Conservation (phyloP, 2,888 invertebrate genomes). For the Conchocele bisecta region DNA sequence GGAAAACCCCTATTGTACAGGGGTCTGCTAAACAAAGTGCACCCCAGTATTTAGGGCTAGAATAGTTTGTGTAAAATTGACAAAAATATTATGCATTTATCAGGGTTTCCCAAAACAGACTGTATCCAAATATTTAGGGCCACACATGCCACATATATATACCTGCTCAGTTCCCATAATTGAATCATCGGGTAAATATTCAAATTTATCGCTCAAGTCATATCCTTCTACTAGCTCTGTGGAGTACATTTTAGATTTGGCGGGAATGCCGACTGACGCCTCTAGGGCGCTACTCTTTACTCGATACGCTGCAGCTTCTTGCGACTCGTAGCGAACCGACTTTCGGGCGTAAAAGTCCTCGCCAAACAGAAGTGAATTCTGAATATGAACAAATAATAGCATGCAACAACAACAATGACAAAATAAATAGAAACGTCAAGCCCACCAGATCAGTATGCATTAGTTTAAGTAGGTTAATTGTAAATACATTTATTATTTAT, state of each 20-base stretch:
- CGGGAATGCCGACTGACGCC: slow-evolving; percentile 55
- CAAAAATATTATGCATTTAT: no score
- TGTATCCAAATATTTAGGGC: no score
- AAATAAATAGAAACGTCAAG: slow-evolving; percentile 2
- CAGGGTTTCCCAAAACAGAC: no score
- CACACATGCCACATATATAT: no score
- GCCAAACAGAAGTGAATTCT: slow-evolving; percentile 60
- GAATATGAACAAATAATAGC: slow-evolving; percentile 40
- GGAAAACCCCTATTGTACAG: no score
- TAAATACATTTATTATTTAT: no score
- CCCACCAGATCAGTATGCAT: background rate
- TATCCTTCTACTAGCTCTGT: slow-evolving; percentile 60
- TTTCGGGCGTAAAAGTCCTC: slow-evolving; percentile 75
- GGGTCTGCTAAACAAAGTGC: no score
- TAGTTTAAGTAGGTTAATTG: no score
- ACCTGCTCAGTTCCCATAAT: slow-evolving; percentile 42
- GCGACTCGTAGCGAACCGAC: slow-evolving; percentile 69
- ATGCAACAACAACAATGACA: slow-evolving; percentile 37
- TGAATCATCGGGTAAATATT: slow-evolving; percentile 74
- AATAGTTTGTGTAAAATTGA: no score
- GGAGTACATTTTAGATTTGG: slow-evolving; percentile 62
- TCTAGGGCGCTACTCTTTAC: slow-evolving; percentile 51
- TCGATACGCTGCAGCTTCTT: slow-evolving; percentile 55
- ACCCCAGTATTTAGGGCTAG: no score
- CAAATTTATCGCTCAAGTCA: slow-evolving; percentile 87